Evolutionary conservation across 2,888 invertebrate species (phyloP), one percentile per base, ranked within the genome.

Genomic region (Steromphala cineraria): DNA sequence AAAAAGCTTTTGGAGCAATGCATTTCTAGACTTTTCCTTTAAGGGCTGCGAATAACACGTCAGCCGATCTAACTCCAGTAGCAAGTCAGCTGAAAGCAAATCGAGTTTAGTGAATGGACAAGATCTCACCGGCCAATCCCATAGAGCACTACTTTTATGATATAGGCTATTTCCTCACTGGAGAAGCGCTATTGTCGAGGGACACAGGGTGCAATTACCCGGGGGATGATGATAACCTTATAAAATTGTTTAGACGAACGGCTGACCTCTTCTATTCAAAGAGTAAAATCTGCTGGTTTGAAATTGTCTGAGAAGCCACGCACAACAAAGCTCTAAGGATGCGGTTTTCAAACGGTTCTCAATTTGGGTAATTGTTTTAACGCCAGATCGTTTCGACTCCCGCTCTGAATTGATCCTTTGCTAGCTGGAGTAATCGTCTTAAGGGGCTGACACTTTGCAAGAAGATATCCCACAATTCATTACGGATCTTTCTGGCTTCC

Each of bases 351-450:
- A 31, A 55, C 55, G 15, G 19, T 53, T 31, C 53, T 55, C 76
- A 76, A 76, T 76, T 76, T 76, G 28, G 76, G 36, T 76, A 76
- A 76, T 76, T 76, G 76, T 76, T 76, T 76, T 76, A 76, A 71
- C 28, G 40, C 71, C 71, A 36, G 71, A 71, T 71, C 71, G 71
- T 71, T 71, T 71, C 24, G 71, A 40, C 19, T 28, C 28, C 40
- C 31, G 71, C 71, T 36, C 28, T 8, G 31, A 71, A 71, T 71
- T 71, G 71, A 71, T 71, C 71, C 71, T 19, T 71, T 17, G 36
- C 15, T 40, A 10, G 19, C 71, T 36, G n/a, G 28, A 36, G 71
- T 71, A 71, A 71, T 71, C 71, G 71, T 19, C 71, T 71, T 71
- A 71, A 31, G 71, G 2, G 19, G 19, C 71, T 71, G 71, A 71